A percentile compares a stretch with the other conserved stretches of the same genome.
Evolutionary conservation across 2,113 vertebrate genomes (phyloP).

Genomic region (Tragelaphus scriptus): DNA sequence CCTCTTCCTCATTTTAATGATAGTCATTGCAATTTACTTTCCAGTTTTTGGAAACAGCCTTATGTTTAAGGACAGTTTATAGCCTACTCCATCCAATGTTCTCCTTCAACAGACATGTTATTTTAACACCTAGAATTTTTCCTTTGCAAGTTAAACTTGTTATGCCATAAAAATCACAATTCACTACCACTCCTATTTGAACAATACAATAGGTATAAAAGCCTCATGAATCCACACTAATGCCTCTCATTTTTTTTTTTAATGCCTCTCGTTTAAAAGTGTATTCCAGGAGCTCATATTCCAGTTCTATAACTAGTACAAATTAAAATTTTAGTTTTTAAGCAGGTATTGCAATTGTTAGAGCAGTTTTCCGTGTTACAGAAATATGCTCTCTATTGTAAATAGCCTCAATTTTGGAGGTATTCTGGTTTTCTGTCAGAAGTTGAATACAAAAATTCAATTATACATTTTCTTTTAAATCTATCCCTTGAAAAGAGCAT

Average conservation of each 20-base stretch:
- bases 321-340: not conserved
- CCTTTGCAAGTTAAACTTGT: slow-evolving; percentile 24
- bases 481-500: not conserved
- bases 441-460: not conserved
- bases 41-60: not conserved
- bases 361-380: not conserved
- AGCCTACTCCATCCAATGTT: slow-evolving; percentile 16
- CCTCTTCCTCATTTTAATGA: not conserved
- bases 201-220: not conserved
- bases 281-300: not conserved
- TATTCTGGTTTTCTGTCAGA: not conserved
- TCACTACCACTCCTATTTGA: not conserved
- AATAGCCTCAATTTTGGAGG: not conserved
- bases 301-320: not conserved
- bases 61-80: not conserved
- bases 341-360: not conserved
- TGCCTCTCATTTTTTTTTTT: not conserved
- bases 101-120: not conserved
- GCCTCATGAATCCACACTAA: not conserved
- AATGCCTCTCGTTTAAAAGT: not conserved
- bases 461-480: not conserved
- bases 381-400: not conserved
- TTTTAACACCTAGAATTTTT: slow-evolving; percentile 41
- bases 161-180: slow-evolving; percentile 45
- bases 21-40: not conserved